Conservation (phyloP, 2,113 vertebrate genomes). For the Heterotilapia buettikoferi region DNA sequence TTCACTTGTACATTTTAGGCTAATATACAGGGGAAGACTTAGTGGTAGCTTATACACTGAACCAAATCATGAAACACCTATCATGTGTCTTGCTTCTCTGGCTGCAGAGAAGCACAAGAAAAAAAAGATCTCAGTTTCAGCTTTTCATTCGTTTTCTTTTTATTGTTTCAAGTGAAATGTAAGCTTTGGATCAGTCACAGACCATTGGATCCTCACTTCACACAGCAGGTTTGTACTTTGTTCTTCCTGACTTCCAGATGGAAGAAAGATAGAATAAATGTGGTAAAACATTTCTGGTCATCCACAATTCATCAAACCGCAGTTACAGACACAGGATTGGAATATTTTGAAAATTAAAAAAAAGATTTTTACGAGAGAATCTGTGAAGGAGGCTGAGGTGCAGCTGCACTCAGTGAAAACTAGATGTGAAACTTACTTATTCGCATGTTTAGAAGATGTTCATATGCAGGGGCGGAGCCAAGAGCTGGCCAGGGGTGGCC, state of each 20-base stretch:
- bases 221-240: background rate
- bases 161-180: background rate
- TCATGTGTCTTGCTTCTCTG: background rate
- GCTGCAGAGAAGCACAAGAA: background rate
- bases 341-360: background rate
- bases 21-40: background rate
- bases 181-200: background rate
- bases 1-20: background rate
- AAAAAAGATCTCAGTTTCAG: background rate
- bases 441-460: background rate
- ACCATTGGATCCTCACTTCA: background rate
- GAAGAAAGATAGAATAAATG: background rate
- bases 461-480: background rate
- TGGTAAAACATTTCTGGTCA: background rate
- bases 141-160: background rate
- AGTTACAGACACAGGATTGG: background rate
- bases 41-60: background rate
- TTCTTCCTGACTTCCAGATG: background rate
- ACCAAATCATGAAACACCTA: background rate
- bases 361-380: background rate
- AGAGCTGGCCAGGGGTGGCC: background rate
- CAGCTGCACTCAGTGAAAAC: background rate
- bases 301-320: background rate
- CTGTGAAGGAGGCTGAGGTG: background rate
- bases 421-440: background rate